phyloP scores from a whole-genome alignment of 2,888 invertebrate species.

The Teleiodes luculella region DNA sequence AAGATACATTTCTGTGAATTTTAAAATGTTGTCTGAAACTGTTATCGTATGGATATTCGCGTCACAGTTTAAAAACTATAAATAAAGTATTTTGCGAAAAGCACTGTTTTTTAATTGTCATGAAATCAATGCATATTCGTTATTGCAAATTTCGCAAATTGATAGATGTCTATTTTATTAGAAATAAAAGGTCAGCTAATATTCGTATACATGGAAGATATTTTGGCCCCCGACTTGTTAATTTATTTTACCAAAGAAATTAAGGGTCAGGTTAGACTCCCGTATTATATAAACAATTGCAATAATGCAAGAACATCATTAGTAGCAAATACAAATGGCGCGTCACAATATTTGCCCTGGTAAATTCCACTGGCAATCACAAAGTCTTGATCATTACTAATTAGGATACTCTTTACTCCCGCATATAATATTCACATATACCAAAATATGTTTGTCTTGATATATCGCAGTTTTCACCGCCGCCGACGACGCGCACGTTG shows the following conservation, averaged over 20 bases:
- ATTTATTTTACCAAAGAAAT: neutral
- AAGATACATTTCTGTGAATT: no score
- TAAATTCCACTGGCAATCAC: slow-evolving; percentile 59
- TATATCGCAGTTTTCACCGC: slow-evolving; percentile 63
- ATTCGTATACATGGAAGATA: slow-evolving; percentile 5
- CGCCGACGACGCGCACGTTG: slow-evolving; percentile 34
- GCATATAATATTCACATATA: slow-evolving; percentile 75
- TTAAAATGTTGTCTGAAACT: no score
- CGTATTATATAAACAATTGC: no score
- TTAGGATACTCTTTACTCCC: slow-evolving; percentile 55
- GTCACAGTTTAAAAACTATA: no score
- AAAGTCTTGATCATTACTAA: slow-evolving; percentile 42
- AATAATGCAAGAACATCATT: neutral
- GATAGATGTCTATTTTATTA: neutral
- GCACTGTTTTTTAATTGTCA: no score
- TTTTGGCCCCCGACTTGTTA: slow-evolving; percentile 1
- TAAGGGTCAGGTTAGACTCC: neutral
- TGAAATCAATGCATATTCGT: no score
- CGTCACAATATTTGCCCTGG: slow-evolving; percentile 46
- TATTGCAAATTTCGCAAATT: no score
- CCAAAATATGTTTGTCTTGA: slow-evolving; percentile 79
- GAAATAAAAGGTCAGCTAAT: neutral
- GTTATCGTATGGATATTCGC: no score
- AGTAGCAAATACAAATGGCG: slow-evolving; percentile 19
- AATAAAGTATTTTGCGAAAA: no score